A percentile compares a stretch with the other conserved stretches of the same genome.
Evolutionary conservation across 2,888 invertebrate genomes (phyloP).

Genomic region (Orgyia antiqua): DNA sequence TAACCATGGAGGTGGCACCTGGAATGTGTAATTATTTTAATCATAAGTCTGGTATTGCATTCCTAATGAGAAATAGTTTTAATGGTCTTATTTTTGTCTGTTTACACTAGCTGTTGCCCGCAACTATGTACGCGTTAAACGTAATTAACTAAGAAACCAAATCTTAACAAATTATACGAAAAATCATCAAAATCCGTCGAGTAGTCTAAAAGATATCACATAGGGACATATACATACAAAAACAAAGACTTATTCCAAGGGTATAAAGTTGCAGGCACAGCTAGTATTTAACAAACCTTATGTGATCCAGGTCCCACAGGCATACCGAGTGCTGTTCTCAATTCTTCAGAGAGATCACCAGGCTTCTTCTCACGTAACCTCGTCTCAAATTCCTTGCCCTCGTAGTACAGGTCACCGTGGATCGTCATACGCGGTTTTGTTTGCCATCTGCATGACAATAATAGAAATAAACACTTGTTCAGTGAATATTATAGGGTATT

Average conservation of each 20-base stretch:
- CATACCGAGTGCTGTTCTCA: constrained; percentile 98
- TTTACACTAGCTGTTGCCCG: too few relatives aligned
- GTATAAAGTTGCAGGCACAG: too few relatives aligned
- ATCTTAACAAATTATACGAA: too few relatives aligned
- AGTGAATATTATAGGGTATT: too few relatives aligned
- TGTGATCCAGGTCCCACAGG: constrained; percentile 96
- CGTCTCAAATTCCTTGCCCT: constrained; percentile 99
- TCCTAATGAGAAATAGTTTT: neutral
- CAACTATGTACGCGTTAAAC: too few relatives aligned
- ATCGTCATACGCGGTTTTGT: constrained; percentile 99
- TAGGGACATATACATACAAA: too few relatives aligned
- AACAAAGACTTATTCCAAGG: too few relatives aligned
- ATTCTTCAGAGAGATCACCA: constrained; percentile 96
- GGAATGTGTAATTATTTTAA: neutral
- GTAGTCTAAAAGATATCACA: too few relatives aligned
- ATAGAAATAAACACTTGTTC: neutral
- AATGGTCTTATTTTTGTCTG: neutral
- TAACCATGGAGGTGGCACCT: constrained; percentile 95
- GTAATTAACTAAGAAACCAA: too few relatives aligned
- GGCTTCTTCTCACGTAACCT: constrained; percentile 98
- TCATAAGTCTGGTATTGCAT: neutral
- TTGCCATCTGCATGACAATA: constrained; percentile 86
- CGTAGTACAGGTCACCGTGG: constrained; percentile 99
- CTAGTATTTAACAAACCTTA: too few relatives aligned
- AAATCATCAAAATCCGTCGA: too few relatives aligned